Evolutionary conservation across 2,888 invertebrate genomes (phyloP).

Genomic region (Ochropleura leucogaster): DNA sequence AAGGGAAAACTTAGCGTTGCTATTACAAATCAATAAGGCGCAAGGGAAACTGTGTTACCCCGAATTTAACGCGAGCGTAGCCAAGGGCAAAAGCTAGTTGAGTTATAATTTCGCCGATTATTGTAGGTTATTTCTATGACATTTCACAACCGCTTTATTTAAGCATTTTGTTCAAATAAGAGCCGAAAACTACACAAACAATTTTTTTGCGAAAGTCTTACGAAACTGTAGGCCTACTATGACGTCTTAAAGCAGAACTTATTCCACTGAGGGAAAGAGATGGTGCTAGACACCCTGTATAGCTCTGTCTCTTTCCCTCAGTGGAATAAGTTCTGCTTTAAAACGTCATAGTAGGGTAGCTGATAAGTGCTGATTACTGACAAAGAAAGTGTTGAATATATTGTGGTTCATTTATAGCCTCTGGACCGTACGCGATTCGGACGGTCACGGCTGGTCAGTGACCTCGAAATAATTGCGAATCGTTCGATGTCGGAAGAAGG

Average conservation of each 20-base stretch:
- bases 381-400: not conserved
- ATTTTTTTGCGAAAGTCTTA: not conserved
- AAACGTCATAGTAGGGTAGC: too few relatives aligned
- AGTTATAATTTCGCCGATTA: not conserved
- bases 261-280: too few relatives aligned
- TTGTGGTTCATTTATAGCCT: not conserved
- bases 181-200: not conserved
- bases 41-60: too few relatives aligned
- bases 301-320: too few relatives aligned
- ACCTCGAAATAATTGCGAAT: constrained; percentile 10
- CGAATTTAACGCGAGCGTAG: too few relatives aligned
- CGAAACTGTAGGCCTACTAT: too few relatives aligned
- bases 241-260: too few relatives aligned
- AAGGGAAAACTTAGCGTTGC: too few relatives aligned
- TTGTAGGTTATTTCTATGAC: not conserved
- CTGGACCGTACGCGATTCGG: not conserved
- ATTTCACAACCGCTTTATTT: not conserved
- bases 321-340: too few relatives aligned
- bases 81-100: too few relatives aligned
- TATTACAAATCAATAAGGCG: too few relatives aligned
- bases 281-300: too few relatives aligned
- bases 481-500: not conserved
- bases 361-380: not conserved
- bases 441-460: constrained; percentile 29
- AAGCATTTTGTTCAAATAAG: not conserved